A percentile compares a stretch with the other conserved stretches of the same genome.
Evolutionary conservation across 2,888 invertebrate species (phyloP).

Genomic region (Drosophila austrosaltans): DNA sequence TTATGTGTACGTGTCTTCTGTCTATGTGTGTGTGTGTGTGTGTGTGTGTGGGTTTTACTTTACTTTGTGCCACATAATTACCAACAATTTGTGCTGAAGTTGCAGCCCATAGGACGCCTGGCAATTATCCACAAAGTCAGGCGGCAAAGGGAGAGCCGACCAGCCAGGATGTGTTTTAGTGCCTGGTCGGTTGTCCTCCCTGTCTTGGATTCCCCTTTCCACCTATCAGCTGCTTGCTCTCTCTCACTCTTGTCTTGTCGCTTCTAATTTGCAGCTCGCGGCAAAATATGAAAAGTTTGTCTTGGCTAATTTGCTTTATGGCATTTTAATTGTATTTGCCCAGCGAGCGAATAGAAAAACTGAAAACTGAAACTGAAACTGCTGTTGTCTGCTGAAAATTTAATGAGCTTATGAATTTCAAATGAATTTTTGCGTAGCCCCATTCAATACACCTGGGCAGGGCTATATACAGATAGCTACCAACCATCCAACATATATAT

Average conservation of each 20-base stretch:
- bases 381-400: slow-evolving; percentile 63
- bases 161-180: slow-evolving; percentile 72
- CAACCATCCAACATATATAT: not conserved
- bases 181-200: slow-evolving; percentile 20
- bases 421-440: slow-evolving; percentile 45
- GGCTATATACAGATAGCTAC: not conserved
- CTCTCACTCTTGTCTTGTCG: slow-evolving; percentile 41
- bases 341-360: slow-evolving; percentile 21
- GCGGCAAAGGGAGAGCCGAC: slow-evolving; percentile 22
- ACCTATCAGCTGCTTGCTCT: slow-evolving; percentile 6
- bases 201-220: not conserved
- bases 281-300: slow-evolving; percentile 74
- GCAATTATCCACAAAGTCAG: slow-evolving; percentile 60
- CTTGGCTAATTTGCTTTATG: slow-evolving; percentile 78
- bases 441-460: slow-evolving; percentile 34
- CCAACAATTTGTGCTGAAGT: slow-evolving; percentile 76
- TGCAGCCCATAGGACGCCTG: slow-evolving; percentile 74
- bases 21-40: slow-evolving; percentile 16
- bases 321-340: slow-evolving; percentile 76
- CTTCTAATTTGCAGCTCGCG: slow-evolving; percentile 69
- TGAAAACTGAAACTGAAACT: slow-evolving; percentile 29
- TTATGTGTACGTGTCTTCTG: not conserved
- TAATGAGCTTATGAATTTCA: slow-evolving; percentile 76
- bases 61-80: slow-evolving; percentile 76
- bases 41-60: slow-evolving; percentile 47